These are phyloP conservation scores for Sericinus montela DNA, from an alignment of 2,888 invertebrate species.

Conservation along the genomic window DNA sequence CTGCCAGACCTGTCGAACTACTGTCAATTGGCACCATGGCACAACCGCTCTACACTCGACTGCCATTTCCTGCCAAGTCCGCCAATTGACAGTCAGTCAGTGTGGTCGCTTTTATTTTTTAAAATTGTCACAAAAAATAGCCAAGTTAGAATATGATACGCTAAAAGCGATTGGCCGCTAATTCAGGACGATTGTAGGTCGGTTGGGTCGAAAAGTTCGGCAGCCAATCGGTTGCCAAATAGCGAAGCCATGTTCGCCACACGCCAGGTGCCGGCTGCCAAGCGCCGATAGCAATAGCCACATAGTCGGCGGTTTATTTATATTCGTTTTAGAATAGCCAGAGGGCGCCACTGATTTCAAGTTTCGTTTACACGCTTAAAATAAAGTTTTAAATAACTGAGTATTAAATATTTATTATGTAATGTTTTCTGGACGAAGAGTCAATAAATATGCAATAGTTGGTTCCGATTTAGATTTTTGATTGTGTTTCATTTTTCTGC, in stretches of 20 bases:
- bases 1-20: conserved; percentile 25
- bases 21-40: conserved; percentile 21
- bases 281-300: conserved; percentile 74
- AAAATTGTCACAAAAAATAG: conserved; percentile 24
- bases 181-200: conserved; percentile 24
- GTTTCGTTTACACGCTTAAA: conserved; percentile 71
- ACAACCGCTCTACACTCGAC: conserved; percentile 15
- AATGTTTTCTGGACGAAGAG: conserved; percentile 72
- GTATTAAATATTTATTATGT: conserved; percentile 54
- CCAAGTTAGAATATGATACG: conserved; percentile 20
- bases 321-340: conserved; percentile 79
- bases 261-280: conserved; percentile 44
- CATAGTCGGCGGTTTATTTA: conserved; percentile 72
- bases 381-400: conserved; percentile 57
- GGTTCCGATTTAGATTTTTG: conserved; percentile 67
- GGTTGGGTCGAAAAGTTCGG: conserved; percentile 13
- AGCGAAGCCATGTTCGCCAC: conserved; percentile 26
- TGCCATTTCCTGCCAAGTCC: conserved; percentile 9
- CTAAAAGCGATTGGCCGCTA: conserved; percentile 29
- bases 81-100: conserved; percentile 17
- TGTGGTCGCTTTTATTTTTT: conserved; percentile 24
- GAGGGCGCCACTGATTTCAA: conserved; percentile 60
- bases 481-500: conserved; percentile 42
- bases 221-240: conserved; percentile 26
- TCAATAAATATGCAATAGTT: conserved; percentile 81